These are phyloP conservation scores for Monoplex corrugatus DNA, from an alignment of 2,888 invertebrate genomes.

Conservation along the genomic window DNA sequence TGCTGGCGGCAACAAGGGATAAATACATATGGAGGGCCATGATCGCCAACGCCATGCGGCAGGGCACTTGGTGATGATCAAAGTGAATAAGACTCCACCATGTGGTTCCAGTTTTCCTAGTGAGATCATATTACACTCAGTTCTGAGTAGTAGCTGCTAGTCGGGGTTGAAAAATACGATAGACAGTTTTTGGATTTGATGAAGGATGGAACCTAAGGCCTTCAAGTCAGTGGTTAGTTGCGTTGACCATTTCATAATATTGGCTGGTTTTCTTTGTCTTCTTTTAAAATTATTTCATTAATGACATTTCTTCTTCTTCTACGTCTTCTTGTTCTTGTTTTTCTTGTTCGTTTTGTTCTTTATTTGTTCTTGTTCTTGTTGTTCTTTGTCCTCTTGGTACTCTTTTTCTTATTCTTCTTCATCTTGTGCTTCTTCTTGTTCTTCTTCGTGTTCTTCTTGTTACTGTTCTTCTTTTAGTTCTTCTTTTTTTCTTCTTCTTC, in stretches of 20 bases:
- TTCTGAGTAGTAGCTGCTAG: constrained; percentile 10
- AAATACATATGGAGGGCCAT: too few species aligned
- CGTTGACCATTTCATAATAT: background rate
- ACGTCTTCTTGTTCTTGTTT: background rate
- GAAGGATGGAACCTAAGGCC: background rate
- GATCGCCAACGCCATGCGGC: too few species aligned
- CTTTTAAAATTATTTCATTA: background rate
- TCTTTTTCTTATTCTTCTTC: background rate
- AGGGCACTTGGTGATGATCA: too few species aligned
- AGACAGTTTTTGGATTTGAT: constrained; percentile 42
- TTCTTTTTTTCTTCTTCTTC: background rate
- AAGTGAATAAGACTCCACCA: too few species aligned
- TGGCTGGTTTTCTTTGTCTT: background rate
- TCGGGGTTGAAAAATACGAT: too few species aligned
- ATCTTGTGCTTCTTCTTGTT: background rate
- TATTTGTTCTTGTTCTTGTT: background rate
- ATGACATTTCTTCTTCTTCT: background rate
- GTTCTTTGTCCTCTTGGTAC: background rate
- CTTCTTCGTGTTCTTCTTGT: background rate
- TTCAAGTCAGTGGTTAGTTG: background rate
- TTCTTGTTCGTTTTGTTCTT: background rate
- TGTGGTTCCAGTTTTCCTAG: too few species aligned
- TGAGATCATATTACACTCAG: too few species aligned
- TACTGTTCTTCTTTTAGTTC: background rate
- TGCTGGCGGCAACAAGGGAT: too few species aligned